These are phyloP conservation scores for Aphrocallistes beatrix DNA, from an alignment of 37 sponge, comb jelly and placozoan genomes.

Conservation along the genomic window DNA sequence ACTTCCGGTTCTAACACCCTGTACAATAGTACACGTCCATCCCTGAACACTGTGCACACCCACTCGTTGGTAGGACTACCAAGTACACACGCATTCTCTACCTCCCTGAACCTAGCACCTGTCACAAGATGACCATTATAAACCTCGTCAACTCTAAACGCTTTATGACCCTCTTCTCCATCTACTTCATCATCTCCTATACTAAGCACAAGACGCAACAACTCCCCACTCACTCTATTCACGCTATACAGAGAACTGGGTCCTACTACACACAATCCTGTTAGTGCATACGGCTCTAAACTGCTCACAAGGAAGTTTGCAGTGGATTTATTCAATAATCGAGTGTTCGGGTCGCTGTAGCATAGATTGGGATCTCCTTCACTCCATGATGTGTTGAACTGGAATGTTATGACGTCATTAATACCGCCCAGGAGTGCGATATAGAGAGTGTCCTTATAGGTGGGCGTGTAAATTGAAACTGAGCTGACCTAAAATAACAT, in stretches of 20 bases:
- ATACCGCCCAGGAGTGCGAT: background rate
- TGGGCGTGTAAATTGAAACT: background rate
- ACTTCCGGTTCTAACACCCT: constrained; percentile 6
- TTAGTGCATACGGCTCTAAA: background rate
- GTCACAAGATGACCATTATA: background rate
- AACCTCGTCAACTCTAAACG: background rate
- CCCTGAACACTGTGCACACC: background rate
- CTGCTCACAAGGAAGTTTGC: background rate
- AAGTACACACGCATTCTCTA: background rate
- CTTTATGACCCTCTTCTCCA: background rate
- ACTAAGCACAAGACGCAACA: background rate
- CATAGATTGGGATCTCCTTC: background rate
- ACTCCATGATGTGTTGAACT: background rate
- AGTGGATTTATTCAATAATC: background rate
- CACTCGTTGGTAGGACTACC: background rate
- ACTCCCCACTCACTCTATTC: constrained; percentile 8
- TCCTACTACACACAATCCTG: background rate
- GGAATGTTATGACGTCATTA: constrained; percentile 9
- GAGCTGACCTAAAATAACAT: background rate
- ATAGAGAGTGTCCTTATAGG: background rate
- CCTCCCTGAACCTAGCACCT: background rate
- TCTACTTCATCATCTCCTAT: background rate
- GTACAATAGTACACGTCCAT: background rate
- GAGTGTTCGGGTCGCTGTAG: constrained; percentile 14
- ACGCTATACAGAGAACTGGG: constrained; percentile 6